Evolutionary conservation across 2,113 vertebrate genomes (phyloP), one percentile per base, ranked within the genome.

Genomic region (Rhombomys opimus): DNA sequence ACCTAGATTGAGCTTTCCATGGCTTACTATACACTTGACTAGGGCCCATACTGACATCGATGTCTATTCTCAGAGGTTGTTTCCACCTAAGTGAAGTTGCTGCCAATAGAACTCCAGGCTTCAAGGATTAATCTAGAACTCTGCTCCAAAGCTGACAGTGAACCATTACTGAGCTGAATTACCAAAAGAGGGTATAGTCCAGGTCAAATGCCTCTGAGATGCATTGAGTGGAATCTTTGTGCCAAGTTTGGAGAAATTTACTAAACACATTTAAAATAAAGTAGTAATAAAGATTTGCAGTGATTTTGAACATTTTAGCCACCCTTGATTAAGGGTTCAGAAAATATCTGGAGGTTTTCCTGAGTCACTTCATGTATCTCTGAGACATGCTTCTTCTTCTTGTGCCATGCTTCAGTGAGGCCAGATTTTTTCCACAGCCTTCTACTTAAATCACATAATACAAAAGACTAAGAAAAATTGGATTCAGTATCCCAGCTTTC

Each of bases 341-440:
- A 46, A 75, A 41, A 61, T 35, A 2, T 20, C 1, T 20, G 6
- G 18, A 30, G 7, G 22, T 1, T 59, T 32, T 46, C 22, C 22
- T 3, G 4, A 52, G 38, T 70, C 11, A 20, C 13, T 81, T 25
- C 57, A 68, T 27, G 2, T 59, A 27, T 67, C 70, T 2, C 2
- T 3, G 7, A 61, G 14, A 22, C 23, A 63, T n/a, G 6, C 2
- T 17, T 59, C 54, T 38, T 27, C 57, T 72, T 80, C 54, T 35
- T 32, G 5, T 11, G 3, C 27, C 25, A 59, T 13, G 20, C 14
- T 13, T 12, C 0, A 0, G 23, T 32, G 54, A 57, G 20, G 15
- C 27, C 38, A 54, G 7, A n/a, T 57, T 57, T 57, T 32, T 32
- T 57, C 32, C 18, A 18, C 5, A 57, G 46, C 35, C 41, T 23